Conservation (phyloP, 2,888 invertebrate genomes). For the Cantharis lateralis region DNA sequence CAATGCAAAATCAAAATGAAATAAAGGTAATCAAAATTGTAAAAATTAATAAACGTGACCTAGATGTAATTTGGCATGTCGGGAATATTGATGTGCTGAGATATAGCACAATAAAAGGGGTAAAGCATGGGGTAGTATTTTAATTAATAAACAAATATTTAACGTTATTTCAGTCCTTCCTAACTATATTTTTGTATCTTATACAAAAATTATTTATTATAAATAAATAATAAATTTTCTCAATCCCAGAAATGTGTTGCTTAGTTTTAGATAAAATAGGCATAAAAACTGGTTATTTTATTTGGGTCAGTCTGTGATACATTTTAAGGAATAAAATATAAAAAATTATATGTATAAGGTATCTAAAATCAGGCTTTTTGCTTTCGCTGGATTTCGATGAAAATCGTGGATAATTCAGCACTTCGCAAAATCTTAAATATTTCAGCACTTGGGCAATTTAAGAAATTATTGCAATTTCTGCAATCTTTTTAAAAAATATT, state of each 20-base stretch:
- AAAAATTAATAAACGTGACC: neutral
- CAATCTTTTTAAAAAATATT: neutral
- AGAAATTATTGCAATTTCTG: too few relatives aligned
- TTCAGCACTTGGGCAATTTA: neutral
- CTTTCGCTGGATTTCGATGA: too few relatives aligned
- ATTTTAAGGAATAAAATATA: too few relatives aligned
- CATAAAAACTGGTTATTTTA: too few relatives aligned
- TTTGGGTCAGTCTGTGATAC: too few relatives aligned
- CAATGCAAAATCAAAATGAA: neutral
- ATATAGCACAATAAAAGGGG: neutral
- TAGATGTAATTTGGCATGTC: neutral
- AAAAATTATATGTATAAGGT: too few relatives aligned
- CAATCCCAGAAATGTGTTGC: too few relatives aligned
- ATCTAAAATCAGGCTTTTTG: too few relatives aligned
- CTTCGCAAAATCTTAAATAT: neutral
- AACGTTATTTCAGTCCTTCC: neutral
- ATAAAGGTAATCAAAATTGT: neutral
- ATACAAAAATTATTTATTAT: too few relatives aligned
- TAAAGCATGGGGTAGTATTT: neutral
- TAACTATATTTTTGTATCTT: neutral
- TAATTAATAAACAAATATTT: neutral
- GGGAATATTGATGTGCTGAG: neutral
- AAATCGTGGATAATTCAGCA: neutral
- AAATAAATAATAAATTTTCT: too few relatives aligned
- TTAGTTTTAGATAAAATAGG: too few relatives aligned